These are phyloP conservation scores for Platycercus adscitus DNA, from an alignment of 2,113 vertebrate species.

Conservation along the genomic window DNA sequence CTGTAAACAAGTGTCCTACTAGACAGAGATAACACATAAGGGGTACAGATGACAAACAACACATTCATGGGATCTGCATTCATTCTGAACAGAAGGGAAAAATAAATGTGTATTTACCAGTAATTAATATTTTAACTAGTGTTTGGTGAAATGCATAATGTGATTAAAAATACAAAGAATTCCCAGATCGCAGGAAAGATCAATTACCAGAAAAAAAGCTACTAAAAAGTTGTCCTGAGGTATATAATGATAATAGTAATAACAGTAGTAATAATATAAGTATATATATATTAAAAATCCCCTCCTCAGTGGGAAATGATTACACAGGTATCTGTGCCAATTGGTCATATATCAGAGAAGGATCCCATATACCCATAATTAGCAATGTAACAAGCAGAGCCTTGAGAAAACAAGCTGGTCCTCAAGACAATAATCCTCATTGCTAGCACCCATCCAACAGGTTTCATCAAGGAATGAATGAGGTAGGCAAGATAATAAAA, in stretches of 20 bases:
- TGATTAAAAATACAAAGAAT: slow-evolving; percentile 44
- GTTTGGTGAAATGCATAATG: slow-evolving; percentile 57
- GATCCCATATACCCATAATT: slow-evolving; percentile 70
- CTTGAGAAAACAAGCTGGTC: slow-evolving; percentile 77
- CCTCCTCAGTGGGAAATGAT: slow-evolving; percentile 62
- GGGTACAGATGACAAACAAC: slow-evolving; percentile 16
- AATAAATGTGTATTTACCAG: slow-evolving; percentile 33
- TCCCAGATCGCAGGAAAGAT: slow-evolving; percentile 29
- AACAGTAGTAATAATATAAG: not conserved
- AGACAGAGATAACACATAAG: slow-evolving; percentile 17
- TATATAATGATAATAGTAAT: slow-evolving; percentile 48
- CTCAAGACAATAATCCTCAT: slow-evolving; percentile 70
- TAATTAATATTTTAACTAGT: slow-evolving; percentile 61
- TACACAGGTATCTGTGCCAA: slow-evolving; percentile 50
- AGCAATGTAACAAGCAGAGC: slow-evolving; percentile 73
- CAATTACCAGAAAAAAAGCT: slow-evolving; percentile 49
- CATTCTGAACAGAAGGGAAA: not conserved
- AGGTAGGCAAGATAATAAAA: slow-evolving; percentile 68
- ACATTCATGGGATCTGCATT: not conserved
- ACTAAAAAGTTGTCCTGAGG: slow-evolving; percentile 36
- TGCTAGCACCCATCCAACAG: slow-evolving; percentile 68
- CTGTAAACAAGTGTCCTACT: slow-evolving; percentile 9
- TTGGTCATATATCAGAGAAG: slow-evolving; percentile 61
- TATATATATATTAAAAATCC: not conserved
- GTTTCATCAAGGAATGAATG: slow-evolving; percentile 68